Evolutionary conservation across 2,888 invertebrate genomes (phyloP), one percentile per base, ranked within the genome.

Genomic region (Dioctria linearis): DNA sequence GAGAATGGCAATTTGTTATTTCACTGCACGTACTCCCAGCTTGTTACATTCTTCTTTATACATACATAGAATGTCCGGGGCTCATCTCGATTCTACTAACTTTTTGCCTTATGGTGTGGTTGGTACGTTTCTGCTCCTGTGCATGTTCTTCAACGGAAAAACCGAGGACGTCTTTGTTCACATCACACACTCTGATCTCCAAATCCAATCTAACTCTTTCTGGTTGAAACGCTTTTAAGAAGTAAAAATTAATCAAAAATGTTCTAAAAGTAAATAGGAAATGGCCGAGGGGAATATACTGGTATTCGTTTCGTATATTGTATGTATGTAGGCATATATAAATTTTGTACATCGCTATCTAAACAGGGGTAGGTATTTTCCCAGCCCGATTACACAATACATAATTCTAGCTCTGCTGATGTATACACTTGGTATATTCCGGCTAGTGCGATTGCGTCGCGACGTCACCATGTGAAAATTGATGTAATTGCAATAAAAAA

Each of bases 371-470:
- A 42, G 37, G 49, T 51, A 11, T 71, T 51, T 71, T 71, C 71
- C 54, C 71, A 71, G 54, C 25, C 25, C 49, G 71, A 71, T 71
- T 71, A 71, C 71, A 71, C 71, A 71, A 71, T n/a, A n/a, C n/a
- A n/a, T 54, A 46, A 25, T 69, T 37, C 71, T n/a, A 46, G 46
- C 2, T 25, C 25, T 46, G 46, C 46, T 39, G n/a, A 37, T 51
- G 71, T 54, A 37, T 37, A 49, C 46, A 51, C 51, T 71, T 49
- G 51, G 39, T 71, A 37, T 51, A 46, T 51, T 42, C 37, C 25
- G 40, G 54, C 39, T 49, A 51, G 9, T 25, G 71, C 71, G 71
- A 40, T 6, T 71, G 71, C 71, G 71, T 51, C 11, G 25, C 37
- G 37, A 51, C 71, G 71, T 71, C 71, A 71, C 71, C 40, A 54